Percentiles rank a stretch among this genome's conserved stretches.
phyloP scores from a whole-genome alignment of 2,888 invertebrate genomes.

The Empis stercorea region DNA sequence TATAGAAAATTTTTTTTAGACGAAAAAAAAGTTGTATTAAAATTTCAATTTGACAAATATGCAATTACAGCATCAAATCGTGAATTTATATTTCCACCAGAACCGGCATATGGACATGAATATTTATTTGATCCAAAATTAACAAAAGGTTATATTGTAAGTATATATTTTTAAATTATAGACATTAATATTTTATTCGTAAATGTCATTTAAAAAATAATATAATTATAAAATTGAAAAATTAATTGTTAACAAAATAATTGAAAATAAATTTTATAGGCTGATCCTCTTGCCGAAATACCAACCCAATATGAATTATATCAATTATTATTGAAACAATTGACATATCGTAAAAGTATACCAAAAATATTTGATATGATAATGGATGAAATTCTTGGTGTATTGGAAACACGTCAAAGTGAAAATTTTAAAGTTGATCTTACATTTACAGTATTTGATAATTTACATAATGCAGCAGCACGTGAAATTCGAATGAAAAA shows the following conservation, averaged over 20 bases:
- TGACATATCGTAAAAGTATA: constrained; percentile 47
- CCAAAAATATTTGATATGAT: constrained; percentile 41
- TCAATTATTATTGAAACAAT: constrained; percentile 45
- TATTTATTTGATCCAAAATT: constrained; percentile 49
- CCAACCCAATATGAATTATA: constrained; percentile 52
- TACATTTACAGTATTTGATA: constrained; percentile 42
- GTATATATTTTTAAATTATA: constrained; percentile 7
- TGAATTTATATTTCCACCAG: constrained; percentile 52
- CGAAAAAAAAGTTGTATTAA: constrained; percentile 38
- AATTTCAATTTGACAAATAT: constrained; percentile 31
- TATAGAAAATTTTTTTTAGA: constrained; percentile 48
- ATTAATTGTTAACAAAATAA: constrained; percentile 4
- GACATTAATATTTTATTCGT: no score
- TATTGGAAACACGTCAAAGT: constrained; percentile 35
- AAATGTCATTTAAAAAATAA: no score
- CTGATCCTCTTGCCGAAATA: constrained; percentile 45
- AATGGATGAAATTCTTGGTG: constrained; percentile 30
- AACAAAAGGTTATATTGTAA: constrained; percentile 52
- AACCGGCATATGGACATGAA: constrained; percentile 56
- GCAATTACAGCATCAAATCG: constrained; percentile 39
- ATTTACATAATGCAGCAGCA: constrained; percentile 41
- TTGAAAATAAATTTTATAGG: constrained; percentile 32
- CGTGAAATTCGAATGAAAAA: constrained; percentile 37
- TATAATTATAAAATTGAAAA: no score
- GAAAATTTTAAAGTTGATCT: constrained; percentile 41